Conservation (phyloP, 1,140 invertebrate species). For the Drosophila arawakana region DNA sequence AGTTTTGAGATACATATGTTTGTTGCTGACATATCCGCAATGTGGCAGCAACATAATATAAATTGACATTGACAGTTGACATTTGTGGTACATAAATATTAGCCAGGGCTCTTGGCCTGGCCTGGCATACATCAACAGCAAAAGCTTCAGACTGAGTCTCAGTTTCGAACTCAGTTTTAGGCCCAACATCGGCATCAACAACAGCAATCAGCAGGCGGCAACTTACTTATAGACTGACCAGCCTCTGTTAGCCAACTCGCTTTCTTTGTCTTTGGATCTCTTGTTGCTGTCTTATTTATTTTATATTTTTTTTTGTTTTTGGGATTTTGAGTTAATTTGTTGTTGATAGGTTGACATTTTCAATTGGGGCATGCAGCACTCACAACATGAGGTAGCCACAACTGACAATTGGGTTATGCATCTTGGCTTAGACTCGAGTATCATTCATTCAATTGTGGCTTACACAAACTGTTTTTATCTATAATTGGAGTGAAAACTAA, state of each 20-base stretch:
- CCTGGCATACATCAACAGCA: slow-evolving; percentile 71
- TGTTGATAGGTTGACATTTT: slow-evolving; percentile 80
- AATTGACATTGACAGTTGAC: slow-evolving; percentile 82
- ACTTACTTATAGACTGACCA: slow-evolving; percentile 74
- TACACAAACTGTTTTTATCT: slow-evolving; percentile 4
- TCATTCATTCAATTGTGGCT: slow-evolving; percentile 30
- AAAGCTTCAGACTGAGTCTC: slow-evolving; percentile 10
- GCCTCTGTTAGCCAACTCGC: slow-evolving; percentile 60
- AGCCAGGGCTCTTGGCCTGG: slow-evolving; percentile 61
- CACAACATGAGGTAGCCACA: slow-evolving; percentile 62
- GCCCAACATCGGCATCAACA: slow-evolving; percentile 42
- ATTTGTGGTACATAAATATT: slow-evolving; percentile 82
- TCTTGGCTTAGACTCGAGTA: slow-evolving; percentile 19
- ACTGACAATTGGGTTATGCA: slow-evolving; percentile 26
- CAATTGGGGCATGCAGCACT: slow-evolving; percentile 71
- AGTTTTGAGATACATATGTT: slow-evolving; percentile 76
- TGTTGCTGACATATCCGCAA: slow-evolving; percentile 79
- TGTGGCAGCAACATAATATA: slow-evolving; percentile 81
- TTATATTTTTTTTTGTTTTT: slow-evolving; percentile 46
- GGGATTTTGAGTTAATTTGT: slow-evolving; percentile 76
- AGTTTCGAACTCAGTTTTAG: slow-evolving; percentile 33
- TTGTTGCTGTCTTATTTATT: slow-evolving; percentile 25
- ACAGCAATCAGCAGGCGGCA: slow-evolving; percentile 74
- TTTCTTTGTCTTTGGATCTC: slow-evolving; percentile 51
- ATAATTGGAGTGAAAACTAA: slow-evolving; percentile 23